Evolutionary conservation across 2,797 vertebrate genomes (phyloP).

Genomic region (Falco novaeseelandiae): DNA sequence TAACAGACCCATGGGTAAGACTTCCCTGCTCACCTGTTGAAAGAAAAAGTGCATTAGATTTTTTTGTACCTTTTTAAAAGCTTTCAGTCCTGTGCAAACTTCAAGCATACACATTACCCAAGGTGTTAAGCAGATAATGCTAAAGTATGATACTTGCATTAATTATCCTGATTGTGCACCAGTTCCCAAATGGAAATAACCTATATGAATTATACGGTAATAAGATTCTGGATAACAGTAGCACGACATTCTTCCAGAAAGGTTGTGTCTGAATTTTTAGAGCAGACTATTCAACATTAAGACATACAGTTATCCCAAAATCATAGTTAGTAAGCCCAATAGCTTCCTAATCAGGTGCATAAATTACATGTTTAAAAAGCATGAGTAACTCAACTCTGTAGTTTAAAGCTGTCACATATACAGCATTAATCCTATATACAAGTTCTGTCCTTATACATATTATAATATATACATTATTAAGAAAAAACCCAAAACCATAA

Average conservation of each 20-base stretch:
- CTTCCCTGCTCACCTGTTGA: constrained; percentile 90
- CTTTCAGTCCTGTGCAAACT: background rate
- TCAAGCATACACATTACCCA: background rate
- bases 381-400: background rate
- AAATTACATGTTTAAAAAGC: background rate
- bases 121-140: background rate
- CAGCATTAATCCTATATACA: background rate
- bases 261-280: background rate
- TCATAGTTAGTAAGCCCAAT: background rate
- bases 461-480: background rate
- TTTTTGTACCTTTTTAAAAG: background rate
- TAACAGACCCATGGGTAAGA: constrained; percentile 91
- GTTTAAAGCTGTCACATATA: background rate
- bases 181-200: background rate
- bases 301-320: background rate
- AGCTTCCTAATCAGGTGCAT: background rate
- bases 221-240: background rate
- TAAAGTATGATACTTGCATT: background rate
- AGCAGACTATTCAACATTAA: background rate
- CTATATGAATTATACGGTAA: background rate
- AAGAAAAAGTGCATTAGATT: background rate
- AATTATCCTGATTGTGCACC: background rate
- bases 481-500: background rate
- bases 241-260: background rate
- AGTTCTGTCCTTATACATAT: background rate